These are phyloP conservation scores for Etia nguti DNA, from an alignment of 2,113 vertebrate genomes.

Conservation along the genomic window DNA sequence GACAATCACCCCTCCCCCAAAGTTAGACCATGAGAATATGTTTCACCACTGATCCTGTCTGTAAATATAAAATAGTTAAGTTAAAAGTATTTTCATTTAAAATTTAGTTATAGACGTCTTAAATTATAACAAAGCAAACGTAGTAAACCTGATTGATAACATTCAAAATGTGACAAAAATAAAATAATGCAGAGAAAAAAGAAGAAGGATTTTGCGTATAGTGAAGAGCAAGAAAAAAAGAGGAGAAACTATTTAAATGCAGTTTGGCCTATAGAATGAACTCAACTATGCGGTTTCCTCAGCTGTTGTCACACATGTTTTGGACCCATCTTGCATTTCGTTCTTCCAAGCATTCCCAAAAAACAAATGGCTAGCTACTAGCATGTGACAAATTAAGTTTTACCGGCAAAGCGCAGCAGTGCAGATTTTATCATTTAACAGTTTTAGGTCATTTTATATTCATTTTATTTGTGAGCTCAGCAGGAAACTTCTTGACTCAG, in stretches of 20 bases:
- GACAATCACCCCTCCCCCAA: not conserved
- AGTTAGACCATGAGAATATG: slow-evolving; percentile 15
- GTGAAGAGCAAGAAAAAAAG: not conserved
- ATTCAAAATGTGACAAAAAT: not conserved
- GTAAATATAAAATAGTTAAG: not conserved
- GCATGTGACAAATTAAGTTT: not conserved
- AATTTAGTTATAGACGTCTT: not conserved
- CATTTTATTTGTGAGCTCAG: not conserved
- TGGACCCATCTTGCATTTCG: slow-evolving; percentile 1
- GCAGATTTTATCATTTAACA: not conserved
- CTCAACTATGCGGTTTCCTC: not conserved
- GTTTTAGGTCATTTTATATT: not conserved
- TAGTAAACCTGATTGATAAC: not conserved
- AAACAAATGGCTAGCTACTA: not conserved
- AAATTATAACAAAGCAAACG: slow-evolving; percentile 2
- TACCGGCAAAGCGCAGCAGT: not conserved
- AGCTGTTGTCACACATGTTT: slow-evolving; percentile 47
- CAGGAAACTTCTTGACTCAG: not conserved
- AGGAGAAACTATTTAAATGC: not conserved
- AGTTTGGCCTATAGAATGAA: not conserved
- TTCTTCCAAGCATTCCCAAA: not conserved
- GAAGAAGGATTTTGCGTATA: not conserved
- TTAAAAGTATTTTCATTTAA: not conserved
- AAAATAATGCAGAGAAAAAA: not conserved
- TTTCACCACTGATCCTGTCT: not conserved